Conservation (phyloP, 2,888 invertebrate species). For the Alitta virens region DNA sequence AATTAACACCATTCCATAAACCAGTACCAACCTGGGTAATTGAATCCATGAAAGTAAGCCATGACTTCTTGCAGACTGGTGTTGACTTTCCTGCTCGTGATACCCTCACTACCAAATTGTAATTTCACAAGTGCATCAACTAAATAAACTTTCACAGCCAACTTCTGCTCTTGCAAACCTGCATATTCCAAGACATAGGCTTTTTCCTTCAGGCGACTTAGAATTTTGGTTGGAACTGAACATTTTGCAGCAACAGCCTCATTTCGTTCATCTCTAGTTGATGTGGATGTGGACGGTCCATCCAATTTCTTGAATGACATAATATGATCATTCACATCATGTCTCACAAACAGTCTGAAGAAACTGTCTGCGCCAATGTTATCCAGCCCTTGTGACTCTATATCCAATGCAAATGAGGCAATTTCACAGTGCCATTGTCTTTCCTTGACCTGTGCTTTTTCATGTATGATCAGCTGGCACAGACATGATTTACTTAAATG, state of each 20-base stretch:
- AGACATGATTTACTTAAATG: no score
- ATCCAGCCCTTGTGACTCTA: constrained; percentile 14
- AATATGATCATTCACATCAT: no score
- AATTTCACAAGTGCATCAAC: constrained; percentile 30
- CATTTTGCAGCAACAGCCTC: no score
- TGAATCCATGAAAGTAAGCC: constrained; percentile 37
- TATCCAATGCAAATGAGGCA: constrained; percentile 23
- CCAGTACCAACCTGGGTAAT: constrained; percentile 15
- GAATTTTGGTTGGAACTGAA: no score
- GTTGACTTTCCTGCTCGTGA: constrained; percentile 31
- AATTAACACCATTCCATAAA: no score
- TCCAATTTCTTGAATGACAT: not conserved
- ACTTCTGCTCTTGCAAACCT: not conserved
- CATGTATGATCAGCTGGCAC: no score
- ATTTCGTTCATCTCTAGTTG: no score
- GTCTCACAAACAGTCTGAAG: no score
- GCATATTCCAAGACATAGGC: constrained; percentile 4
- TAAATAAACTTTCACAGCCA: constrained; percentile 21
- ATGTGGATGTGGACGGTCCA: not conserved
- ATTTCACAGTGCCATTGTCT: constrained; percentile 31
- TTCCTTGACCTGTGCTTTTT: constrained; percentile 17
- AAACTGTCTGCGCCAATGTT: constrained; percentile 10
- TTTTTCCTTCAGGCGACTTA: constrained; percentile 9
- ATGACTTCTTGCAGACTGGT: constrained; percentile 34
- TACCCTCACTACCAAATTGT: constrained; percentile 37